Base-by-base conservation (phyloP, 2,797 vertebrate genomes). In the Alca torda region DNA sequence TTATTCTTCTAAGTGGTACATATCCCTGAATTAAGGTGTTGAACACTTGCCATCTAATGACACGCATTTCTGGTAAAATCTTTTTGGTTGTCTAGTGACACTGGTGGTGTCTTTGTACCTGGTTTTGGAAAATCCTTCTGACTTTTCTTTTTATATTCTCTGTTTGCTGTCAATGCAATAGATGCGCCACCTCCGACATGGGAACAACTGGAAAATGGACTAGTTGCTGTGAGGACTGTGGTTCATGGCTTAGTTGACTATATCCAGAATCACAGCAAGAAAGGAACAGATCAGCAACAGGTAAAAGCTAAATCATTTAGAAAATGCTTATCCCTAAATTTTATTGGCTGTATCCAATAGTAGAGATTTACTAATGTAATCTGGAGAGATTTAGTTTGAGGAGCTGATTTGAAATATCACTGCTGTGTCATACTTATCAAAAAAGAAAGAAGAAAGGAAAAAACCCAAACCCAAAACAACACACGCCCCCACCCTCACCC, bases 211-310 rank as follows among this genome's bases (percentile, higher is more conserved):
- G 99, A 99, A 97, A 99, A 99, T 83, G 99, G 99, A 31, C 96
- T 99, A 63, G 99, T 99, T 93, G 99, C 99, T 68, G 99, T 99
- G 79, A 99, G 99, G 95, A 99, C 99, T 3, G 99, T 99, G 83
- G 99, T 99, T 64, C 99, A 99, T 39, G 99, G 99, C n/a, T 97
- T 99, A 86, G 99, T 99, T 94, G 99, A 99, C 98, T 99, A 99
- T 96, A 99, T 99, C 92, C 99, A 99, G 98, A 99, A 99, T 98
- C 99, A 99, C 96, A 99, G 99, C 98, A 99, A 99, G 97, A 99
- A 99, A 97, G 99, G 99, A 97, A 98, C 99, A 28, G 99, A 99
- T 96, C 99, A 99, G 84, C 99, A 99, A 94, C 99, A 99, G 99
- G 99, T 99, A 94, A 94, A 95, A 87, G 50, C 30, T 41, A 48